phyloP scores from a whole-genome alignment of 2,888 invertebrate species.

The Selenia dentaria region DNA sequence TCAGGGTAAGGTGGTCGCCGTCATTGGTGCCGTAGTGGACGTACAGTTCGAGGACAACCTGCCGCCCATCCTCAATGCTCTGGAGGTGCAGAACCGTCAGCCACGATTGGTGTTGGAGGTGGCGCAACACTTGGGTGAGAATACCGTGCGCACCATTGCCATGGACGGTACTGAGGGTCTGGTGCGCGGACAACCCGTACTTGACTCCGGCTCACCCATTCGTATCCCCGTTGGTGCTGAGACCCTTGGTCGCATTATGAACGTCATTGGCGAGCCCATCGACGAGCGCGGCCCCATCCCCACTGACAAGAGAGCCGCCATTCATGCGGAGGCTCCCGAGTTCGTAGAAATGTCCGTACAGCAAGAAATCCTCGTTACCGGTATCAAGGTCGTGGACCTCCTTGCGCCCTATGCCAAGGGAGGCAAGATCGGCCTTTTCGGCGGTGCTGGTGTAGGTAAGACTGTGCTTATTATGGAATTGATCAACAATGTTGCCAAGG shows the following conservation, averaged over 20 bases:
- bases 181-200: constrained; percentile 92
- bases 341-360: constrained; percentile 96
- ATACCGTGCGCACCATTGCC: constrained; percentile 95
- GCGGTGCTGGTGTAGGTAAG: constrained; percentile 98
- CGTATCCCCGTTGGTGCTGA: constrained; percentile 96
- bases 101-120: constrained; percentile 94
- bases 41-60: constrained; percentile 97
- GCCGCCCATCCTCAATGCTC: constrained; percentile 97
- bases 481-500: constrained; percentile 98
- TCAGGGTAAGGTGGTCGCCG: constrained; percentile 93
- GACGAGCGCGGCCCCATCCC: constrained; percentile 95
- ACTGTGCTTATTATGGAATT: constrained; percentile 98
- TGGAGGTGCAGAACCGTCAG: constrained; percentile 94
- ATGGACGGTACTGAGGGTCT: constrained; percentile 98
- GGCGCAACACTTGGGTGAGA: constrained; percentile 96
- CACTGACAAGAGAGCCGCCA: constrained; percentile 90
- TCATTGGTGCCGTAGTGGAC: constrained; percentile 99
- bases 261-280: constrained; percentile 95
- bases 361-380: constrained; percentile 96
- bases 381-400: constrained; percentile 97
- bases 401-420: constrained; percentile 97
- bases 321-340: constrained; percentile 95
- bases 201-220: constrained; percentile 94
- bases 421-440: constrained; percentile 97
- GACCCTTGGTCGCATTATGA: constrained; percentile 96